phyloP scores from a whole-genome alignment of 2,797 vertebrate species.

The Malurus splendens region DNA sequence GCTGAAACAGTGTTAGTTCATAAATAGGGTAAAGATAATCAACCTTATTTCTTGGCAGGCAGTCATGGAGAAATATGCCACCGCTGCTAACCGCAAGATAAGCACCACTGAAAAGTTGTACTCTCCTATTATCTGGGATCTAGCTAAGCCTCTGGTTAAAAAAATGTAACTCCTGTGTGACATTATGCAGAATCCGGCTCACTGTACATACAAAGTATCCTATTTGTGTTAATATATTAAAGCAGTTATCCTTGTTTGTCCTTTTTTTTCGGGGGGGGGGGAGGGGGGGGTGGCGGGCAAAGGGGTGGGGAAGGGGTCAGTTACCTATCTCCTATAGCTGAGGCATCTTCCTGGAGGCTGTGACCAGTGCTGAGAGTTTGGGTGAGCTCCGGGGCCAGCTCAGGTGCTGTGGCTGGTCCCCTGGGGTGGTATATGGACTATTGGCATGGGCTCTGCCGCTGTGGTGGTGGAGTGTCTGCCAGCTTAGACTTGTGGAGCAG shows the following conservation, averaged over 20 bases:
- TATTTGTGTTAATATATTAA: not conserved
- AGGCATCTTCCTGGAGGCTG: not conserved
- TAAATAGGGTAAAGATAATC: not conserved
- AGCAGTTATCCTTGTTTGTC: not conserved
- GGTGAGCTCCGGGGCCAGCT: not conserved
- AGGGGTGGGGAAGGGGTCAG: too few relatives aligned
- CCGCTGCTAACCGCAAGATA: constrained; percentile 69
- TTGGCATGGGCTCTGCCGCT: not conserved
- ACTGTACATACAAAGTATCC: not conserved
- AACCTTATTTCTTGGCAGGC: constrained; percentile 63
- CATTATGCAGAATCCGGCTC: not conserved
- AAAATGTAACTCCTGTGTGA: not conserved
- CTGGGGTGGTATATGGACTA: too few relatives aligned
- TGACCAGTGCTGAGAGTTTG: not conserved
- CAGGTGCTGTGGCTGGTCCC: not conserved
- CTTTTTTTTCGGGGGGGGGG: not conserved
- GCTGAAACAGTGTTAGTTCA: not conserved
- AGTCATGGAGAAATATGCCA: constrained; percentile 81
- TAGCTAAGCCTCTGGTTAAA: constrained; percentile 63
- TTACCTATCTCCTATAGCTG: not conserved
- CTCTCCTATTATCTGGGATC: constrained; percentile 67
- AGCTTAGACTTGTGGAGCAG: not conserved
- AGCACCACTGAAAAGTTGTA: constrained; percentile 75
- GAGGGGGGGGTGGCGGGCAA: too few relatives aligned
- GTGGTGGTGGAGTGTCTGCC: not conserved